Conservation (phyloP, 2,113 vertebrate species). For the Leptodactylus fuscus region DNA sequence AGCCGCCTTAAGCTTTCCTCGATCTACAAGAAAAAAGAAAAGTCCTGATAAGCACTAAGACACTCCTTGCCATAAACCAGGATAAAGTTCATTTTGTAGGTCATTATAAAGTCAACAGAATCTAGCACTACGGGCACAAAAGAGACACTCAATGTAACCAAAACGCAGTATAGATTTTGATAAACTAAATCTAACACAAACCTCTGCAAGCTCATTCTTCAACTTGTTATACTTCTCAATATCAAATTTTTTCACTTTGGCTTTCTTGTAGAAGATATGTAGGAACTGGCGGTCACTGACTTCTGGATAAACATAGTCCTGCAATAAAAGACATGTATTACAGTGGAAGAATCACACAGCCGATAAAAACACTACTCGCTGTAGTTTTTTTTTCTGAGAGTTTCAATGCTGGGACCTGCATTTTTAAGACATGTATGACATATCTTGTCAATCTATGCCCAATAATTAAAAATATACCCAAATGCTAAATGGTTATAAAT, state of each 20-base stretch:
- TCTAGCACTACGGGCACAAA: not conserved
- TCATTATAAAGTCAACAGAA: not conserved
- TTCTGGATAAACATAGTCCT: constrained; percentile 90
- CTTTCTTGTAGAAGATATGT: constrained; percentile 84
- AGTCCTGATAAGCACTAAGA: not conserved
- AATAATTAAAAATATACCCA: too few relatives aligned
- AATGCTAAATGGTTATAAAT: too few relatives aligned
- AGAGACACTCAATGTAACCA: not conserved
- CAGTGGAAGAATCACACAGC: too few relatives aligned
- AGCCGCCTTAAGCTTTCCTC: constrained; percentile 82
- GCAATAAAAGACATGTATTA: constrained; percentile 19
- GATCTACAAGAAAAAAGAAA: constrained; percentile 73
- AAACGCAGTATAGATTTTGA: not conserved
- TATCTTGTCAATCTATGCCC: too few relatives aligned
- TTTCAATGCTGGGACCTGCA: too few relatives aligned
- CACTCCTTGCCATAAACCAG: too few relatives aligned
- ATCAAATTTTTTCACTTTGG: constrained; percentile 79
- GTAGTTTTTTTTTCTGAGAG: too few relatives aligned
- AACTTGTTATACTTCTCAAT: constrained; percentile 87
- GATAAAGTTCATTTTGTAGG: too few relatives aligned
- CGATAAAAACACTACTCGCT: not conserved
- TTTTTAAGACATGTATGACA: too few relatives aligned
- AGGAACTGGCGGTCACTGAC: constrained; percentile 86
- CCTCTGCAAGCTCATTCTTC: constrained; percentile 85
- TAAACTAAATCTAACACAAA: too few relatives aligned